Conservation (phyloP, 2,888 invertebrate species). For the Empis livida region DNA sequence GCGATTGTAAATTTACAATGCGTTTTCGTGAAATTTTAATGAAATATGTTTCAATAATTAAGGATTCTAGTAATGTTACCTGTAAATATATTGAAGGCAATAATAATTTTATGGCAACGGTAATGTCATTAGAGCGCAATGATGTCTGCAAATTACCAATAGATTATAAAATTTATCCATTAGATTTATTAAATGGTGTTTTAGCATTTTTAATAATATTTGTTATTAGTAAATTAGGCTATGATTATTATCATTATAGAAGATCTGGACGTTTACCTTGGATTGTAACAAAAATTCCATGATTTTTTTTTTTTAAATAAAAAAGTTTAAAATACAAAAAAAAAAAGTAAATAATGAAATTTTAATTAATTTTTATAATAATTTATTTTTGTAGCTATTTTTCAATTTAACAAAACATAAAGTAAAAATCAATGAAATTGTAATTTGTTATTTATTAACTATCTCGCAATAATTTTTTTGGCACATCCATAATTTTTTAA, state of each 20-base stretch:
- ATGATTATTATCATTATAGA: constrained; percentile 72
- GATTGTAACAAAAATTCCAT: constrained; percentile 69
- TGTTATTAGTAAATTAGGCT: constrained; percentile 60
- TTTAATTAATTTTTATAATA: too few relatives aligned
- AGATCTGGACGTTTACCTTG: constrained; percentile 69
- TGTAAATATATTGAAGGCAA: constrained; percentile 51
- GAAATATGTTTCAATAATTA: constrained; percentile 56
- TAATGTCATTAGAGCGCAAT: constrained; percentile 52
- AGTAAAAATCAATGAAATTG: too few relatives aligned
- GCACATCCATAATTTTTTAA: too few relatives aligned
- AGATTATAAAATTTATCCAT: constrained; percentile 46
- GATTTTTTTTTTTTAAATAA: neutral
- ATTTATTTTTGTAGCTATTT: too few relatives aligned
- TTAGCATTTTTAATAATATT: constrained; percentile 53
- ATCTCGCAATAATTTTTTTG: too few relatives aligned
- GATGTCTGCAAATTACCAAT: constrained; percentile 50
- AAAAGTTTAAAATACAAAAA: neutral
- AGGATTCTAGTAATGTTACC: constrained; percentile 54
- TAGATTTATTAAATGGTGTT: constrained; percentile 61
- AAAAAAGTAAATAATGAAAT: too few relatives aligned
- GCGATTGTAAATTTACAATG: constrained; percentile 69
- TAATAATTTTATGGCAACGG: constrained; percentile 39
- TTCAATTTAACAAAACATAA: too few relatives aligned
- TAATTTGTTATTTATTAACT: too few relatives aligned
- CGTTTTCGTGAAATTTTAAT: constrained; percentile 56